Base-by-base conservation (phyloP, 2,888 invertebrate species). In the Xanthorhoe spadicearia region DNA sequence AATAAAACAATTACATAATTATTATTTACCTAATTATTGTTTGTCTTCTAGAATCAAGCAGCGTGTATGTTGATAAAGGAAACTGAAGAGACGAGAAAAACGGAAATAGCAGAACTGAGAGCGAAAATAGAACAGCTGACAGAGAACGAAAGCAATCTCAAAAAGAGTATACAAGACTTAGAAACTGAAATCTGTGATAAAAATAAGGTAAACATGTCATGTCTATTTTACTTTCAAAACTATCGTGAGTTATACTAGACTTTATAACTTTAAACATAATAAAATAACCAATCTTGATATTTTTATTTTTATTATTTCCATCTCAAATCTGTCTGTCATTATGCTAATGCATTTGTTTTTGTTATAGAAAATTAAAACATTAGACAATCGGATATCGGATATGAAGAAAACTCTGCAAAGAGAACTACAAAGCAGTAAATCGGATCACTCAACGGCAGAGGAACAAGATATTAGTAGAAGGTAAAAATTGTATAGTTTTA, bases 401-500 rank as follows among this genome's bases (percentile, higher is more conserved):
- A 95, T 98, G 94, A 98, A 98, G 86, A 98, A 98, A 86, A 97
- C 98, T 0, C 92, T 98, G 59, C 98, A 98, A 82, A 94, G 96
- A 71, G 98, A 98, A 88, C 90, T 98, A 61, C 95, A 95, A 77
- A 95, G 94, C 77, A 95, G 93, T 76, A 95, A 95, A 74, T 90
- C 93, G 2, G 94, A 94, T 72, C 89, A 94, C 52, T 83, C 94
- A 0, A 94, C 95, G 1, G 95, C 95, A 0, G 93, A 93, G 64
- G 93, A 92, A 78, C 95, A 96, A 61, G 94, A 95, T 74, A 94
- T 96, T 59, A 95, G 94, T 70, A 95, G 95, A 72, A 94, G 95
- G 89, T 91, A 63, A 68, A 72, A 3, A 46, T 23, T 23, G n/a
- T n/a, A n/a, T n/a, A n/a, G n/a, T n/a, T n/a, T n/a, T n/a, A n/a